These are phyloP conservation scores for Mirounga angustirostris DNA, from an alignment of 2,113 vertebrate genomes.

Conservation along the genomic window DNA sequence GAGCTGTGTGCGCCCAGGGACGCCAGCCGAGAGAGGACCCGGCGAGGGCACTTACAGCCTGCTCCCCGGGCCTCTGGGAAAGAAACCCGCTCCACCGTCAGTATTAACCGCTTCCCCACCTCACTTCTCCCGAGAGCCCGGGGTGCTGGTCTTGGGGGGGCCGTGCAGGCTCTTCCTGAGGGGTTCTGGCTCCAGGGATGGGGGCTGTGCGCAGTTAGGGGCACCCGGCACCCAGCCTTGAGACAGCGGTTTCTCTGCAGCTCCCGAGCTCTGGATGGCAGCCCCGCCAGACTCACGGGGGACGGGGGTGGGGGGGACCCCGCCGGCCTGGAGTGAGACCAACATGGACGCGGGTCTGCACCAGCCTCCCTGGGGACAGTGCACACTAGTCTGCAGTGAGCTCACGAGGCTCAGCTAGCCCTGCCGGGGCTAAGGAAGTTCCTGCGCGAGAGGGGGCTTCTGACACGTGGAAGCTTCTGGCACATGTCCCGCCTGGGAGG, in stretches of 20 bases:
- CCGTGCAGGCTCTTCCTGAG: background rate
- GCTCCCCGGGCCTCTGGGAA: background rate
- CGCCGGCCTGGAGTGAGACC: background rate
- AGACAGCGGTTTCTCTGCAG: background rate
- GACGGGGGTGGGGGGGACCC: background rate
- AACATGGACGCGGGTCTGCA: background rate
- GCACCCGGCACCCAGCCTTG: background rate
- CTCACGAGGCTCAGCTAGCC: constrained; percentile 39
- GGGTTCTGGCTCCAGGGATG: accelerated
- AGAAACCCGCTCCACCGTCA: background rate
- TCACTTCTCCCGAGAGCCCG: background rate
- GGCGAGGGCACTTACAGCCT: accelerated
- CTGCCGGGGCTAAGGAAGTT: constrained; percentile 59
- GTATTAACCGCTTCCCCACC: too few species aligned
- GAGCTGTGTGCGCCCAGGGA: accelerated
- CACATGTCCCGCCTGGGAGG: accelerated
- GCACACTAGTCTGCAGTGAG: background rate
- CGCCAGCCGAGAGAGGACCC: background rate
- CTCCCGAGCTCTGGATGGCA: background rate
- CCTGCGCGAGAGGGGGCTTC: constrained; percentile 63
- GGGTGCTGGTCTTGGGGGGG: too few species aligned
- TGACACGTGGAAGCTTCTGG: constrained; percentile 39
- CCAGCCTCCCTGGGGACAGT: accelerated
- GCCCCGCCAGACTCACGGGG: background rate
- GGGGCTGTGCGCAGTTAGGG: accelerated